Percentiles rank a stretch among this genome's conserved stretches.
These are phyloP conservation scores for Procambarus clarkii DNA, from an alignment of 1,140 invertebrate genomes.

Conservation along the genomic window DNA sequence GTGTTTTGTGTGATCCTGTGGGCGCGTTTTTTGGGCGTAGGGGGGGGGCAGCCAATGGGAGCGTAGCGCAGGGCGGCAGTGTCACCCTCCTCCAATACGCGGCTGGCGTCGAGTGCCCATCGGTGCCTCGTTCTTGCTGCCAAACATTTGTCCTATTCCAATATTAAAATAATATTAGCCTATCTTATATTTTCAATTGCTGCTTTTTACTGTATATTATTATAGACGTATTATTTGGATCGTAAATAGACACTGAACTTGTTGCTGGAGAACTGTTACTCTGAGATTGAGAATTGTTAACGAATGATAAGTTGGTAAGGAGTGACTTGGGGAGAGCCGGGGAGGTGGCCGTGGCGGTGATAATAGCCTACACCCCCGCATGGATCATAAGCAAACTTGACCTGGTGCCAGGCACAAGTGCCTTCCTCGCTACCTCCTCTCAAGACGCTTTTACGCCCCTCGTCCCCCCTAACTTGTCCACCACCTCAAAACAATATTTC, in stretches of 20 bases:
- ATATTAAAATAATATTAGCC: not conserved
- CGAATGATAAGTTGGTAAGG: not conserved
- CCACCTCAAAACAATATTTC: too few species aligned
- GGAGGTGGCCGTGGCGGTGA: slow-evolving; percentile 40
- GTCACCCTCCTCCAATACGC: slow-evolving; percentile 26
- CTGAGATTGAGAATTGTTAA: not conserved
- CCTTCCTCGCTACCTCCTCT: not conserved
- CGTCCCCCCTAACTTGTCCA: too few species aligned
- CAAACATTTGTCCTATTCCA: not conserved
- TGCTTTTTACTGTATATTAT: not conserved
- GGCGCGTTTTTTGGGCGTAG: not conserved
- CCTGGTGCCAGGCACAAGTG: slow-evolving; percentile 47
- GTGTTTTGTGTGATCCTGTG: not conserved
- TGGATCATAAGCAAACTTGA: slow-evolving; percentile 52
- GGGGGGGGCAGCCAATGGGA: slow-evolving; percentile 20
- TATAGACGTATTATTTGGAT: not conserved
- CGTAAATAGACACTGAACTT: too few species aligned
- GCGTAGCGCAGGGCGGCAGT: not conserved
- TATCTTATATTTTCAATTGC: too few species aligned
- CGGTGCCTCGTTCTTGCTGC: not conserved
- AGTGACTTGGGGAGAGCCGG: not conserved
- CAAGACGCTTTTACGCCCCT: too few species aligned
- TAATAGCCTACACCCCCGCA: slow-evolving; percentile 52
- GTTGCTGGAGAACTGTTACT: too few species aligned
- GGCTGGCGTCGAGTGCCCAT: slow-evolving; percentile 6